A percentile compares a stretch with the other conserved stretches of the same genome.
phyloP scores from a whole-genome alignment of 2,888 invertebrate genomes.

The Oligia latruncula region DNA sequence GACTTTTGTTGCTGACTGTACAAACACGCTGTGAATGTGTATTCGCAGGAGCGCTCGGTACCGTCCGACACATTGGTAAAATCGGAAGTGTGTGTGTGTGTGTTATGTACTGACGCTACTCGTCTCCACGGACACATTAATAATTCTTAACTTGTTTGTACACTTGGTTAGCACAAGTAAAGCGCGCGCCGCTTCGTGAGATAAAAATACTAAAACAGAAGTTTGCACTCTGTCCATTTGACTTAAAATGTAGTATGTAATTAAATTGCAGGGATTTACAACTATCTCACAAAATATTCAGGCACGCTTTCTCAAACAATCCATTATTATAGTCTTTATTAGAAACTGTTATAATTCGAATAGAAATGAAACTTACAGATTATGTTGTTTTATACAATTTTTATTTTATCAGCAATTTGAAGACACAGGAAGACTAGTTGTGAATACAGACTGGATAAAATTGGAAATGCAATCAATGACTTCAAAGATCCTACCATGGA shows the following conservation, averaged over 20 bases:
- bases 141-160: background rate
- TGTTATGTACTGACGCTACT: background rate
- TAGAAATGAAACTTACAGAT: slow-evolving; percentile 51
- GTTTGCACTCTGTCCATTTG: background rate
- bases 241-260: slow-evolving; percentile 27
- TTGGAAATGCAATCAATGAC: slow-evolving; percentile 32
- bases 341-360: slow-evolving; percentile 21
- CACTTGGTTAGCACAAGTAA: background rate
- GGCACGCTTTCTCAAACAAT: slow-evolving; percentile 25
- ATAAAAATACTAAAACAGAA: background rate
- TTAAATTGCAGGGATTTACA: slow-evolving; percentile 30
- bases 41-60: background rate
- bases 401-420: slow-evolving; percentile 40
- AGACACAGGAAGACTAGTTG: slow-evolving; percentile 51
- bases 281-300: slow-evolving; percentile 15
- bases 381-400: slow-evolving; percentile 40
- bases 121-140: background rate
- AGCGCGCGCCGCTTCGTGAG: background rate
- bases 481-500: background rate
- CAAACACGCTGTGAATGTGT: background rate
- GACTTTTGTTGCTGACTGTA: too few relatives aligned
- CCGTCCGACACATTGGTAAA: background rate
- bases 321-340: slow-evolving; percentile 13
- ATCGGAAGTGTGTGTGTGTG: background rate
- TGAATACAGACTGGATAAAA: slow-evolving; percentile 33